Conservation (phyloP, 1,140 invertebrate species). For the Lethrus apterus region DNA sequence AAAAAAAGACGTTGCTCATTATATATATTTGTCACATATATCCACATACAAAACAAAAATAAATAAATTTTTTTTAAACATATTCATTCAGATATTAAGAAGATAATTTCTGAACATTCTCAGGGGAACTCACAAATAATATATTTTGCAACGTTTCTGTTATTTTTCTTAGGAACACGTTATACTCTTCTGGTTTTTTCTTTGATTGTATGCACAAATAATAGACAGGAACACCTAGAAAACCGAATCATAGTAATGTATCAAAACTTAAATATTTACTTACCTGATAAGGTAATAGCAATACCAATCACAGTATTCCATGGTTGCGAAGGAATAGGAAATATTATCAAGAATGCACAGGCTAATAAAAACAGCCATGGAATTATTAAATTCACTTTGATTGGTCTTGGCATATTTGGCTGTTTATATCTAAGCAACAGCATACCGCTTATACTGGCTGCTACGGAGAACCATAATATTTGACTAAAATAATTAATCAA, state of each 20-base stretch:
- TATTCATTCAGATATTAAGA: too few species aligned
- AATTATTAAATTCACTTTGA: slow-evolving; percentile 68
- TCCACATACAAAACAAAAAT: too few species aligned
- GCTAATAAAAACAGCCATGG: slow-evolving; percentile 78
- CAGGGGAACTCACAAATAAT: slow-evolving; percentile 38
- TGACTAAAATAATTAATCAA: slow-evolving; percentile 77
- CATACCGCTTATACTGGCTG: slow-evolving; percentile 67
- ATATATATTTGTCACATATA: too few species aligned
- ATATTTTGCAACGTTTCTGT: slow-evolving; percentile 45
- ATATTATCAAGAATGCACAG: slow-evolving; percentile 72
- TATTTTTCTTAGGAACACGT: slow-evolving; percentile 37
- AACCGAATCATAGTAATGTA: neutral
- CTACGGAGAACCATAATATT: slow-evolving; percentile 71
- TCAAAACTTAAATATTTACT: neutral
- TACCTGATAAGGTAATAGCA: slow-evolving; percentile 65
- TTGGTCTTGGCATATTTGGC: slow-evolving; percentile 73
- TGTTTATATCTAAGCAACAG: slow-evolving; percentile 64
- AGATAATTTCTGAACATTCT: slow-evolving; percentile 25
- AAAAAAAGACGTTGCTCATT: too few species aligned
- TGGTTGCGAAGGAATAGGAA: slow-evolving; percentile 70
- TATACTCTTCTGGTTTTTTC: slow-evolving; percentile 54
- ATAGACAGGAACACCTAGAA: slow-evolving; percentile 80
- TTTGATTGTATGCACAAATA: slow-evolving; percentile 79
- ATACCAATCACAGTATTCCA: slow-evolving; percentile 77
- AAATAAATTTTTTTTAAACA: too few species aligned